Evolutionary conservation across 2,113 vertebrate species (phyloP).

Genomic region (Centropristis striata): DNA sequence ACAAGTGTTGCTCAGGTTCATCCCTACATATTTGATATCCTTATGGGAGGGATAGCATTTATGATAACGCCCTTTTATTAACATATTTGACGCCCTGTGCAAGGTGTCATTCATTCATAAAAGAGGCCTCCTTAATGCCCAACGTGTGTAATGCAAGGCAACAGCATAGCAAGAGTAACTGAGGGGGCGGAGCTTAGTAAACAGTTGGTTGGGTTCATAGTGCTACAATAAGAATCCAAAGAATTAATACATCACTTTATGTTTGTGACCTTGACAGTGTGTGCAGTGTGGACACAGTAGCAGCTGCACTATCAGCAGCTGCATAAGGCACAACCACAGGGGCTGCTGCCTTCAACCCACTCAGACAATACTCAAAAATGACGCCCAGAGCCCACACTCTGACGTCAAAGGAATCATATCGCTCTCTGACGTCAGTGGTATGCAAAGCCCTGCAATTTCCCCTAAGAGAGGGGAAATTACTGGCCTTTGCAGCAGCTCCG

Average conservation of each 20-base stretch:
- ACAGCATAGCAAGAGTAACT: too few relatives aligned
- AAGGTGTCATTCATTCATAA: too few relatives aligned
- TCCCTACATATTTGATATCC: too few relatives aligned
- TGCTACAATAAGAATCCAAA: not conserved
- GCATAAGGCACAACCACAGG: conserved; percentile 51
- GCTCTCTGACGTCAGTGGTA: conserved; percentile 71
- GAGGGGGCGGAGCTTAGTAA: not conserved
- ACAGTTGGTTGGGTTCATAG: not conserved
- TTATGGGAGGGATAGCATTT: too few relatives aligned
- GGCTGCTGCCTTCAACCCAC: conserved; percentile 59
- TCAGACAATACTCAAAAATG: conserved; percentile 55
- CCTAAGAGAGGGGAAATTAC: conserved; percentile 49
- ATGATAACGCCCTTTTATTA: too few relatives aligned
- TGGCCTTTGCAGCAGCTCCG: conserved; percentile 16
- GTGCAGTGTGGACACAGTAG: conserved; percentile 50
- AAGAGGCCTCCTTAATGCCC: too few relatives aligned
- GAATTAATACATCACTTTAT: conserved; percentile 14
- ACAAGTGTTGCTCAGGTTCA: too few relatives aligned
- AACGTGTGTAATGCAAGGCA: too few relatives aligned
- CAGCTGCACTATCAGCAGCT: conserved; percentile 70
- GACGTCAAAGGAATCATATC: conserved; percentile 69
- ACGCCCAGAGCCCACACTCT: conserved; percentile 63
- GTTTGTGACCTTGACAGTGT: conserved; percentile 60
- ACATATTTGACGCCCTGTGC: too few relatives aligned
- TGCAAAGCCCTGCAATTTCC: conserved; percentile 52